These are phyloP conservation scores for Tylochromis polylepis DNA, from an alignment of 2,113 vertebrate species.

Conservation along the genomic window DNA sequence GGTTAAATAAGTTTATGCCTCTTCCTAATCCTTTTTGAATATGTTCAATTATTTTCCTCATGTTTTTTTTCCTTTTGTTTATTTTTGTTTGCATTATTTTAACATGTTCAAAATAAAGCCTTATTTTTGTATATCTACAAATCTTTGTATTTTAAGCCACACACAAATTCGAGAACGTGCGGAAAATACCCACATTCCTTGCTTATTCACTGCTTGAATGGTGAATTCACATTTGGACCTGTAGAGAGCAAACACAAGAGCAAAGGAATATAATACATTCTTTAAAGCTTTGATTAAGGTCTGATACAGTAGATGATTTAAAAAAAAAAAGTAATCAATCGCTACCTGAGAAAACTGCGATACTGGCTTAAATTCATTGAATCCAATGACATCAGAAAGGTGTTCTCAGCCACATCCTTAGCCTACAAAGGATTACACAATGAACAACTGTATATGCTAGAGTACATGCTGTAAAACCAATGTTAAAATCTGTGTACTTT, in stretches of 20 bases:
- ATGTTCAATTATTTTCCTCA: background rate
- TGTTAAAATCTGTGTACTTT: accelerated
- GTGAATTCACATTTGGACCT: constrained; percentile 86
- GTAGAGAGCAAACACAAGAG: background rate
- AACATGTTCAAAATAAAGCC: no score
- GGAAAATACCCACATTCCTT: constrained; percentile 78
- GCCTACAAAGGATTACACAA: constrained; percentile 74
- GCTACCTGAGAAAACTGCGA: constrained; percentile 78
- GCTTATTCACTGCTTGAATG: constrained; percentile 91
- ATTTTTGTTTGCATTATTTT: background rate
- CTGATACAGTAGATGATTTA: background rate
- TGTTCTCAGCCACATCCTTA: constrained; percentile 83
- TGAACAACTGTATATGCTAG: background rate
- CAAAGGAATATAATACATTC: background rate
- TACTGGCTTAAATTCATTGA: constrained; percentile 74
- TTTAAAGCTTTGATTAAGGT: background rate
- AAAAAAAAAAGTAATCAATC: background rate
- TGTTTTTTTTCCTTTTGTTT: background rate
- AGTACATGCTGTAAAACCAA: background rate
- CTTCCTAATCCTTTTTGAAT: background rate
- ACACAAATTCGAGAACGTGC: background rate
- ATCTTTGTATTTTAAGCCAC: background rate
- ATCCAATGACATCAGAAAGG: constrained; percentile 75
- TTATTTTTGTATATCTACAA: background rate
- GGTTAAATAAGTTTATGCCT: background rate